Conservation (phyloP, 2,797 vertebrate species). For the Sebastiscus tertius region DNA sequence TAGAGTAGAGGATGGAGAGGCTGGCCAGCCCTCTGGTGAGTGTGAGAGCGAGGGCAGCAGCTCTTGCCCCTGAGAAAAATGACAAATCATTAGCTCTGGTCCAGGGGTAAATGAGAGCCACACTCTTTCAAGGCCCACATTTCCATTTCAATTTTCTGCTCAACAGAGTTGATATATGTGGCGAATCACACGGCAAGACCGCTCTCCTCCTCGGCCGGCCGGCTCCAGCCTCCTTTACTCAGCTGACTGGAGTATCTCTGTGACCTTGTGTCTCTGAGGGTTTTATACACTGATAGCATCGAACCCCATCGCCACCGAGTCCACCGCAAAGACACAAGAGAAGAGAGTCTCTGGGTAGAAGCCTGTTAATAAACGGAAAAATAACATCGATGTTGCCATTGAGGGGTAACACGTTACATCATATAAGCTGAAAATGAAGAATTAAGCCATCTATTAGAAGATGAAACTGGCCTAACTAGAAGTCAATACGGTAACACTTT, state of each 20-base stretch:
- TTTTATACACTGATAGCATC: constrained; percentile 1
- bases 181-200: constrained; percentile 74
- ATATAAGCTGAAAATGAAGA: background rate
- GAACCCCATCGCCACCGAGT: constrained; percentile 47
- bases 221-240: constrained; percentile 69
- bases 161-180: constrained; percentile 87
- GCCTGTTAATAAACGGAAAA: background rate
- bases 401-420: background rate
- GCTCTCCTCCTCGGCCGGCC: constrained; percentile 54
- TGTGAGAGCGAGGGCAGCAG: constrained; percentile 65
- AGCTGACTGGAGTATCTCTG: constrained; percentile 64
- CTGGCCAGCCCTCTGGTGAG: constrained; percentile 49
- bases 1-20: background rate
- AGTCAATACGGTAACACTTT: background rate
- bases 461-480: no score
- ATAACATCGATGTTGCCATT: background rate
- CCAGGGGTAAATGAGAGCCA: constrained; percentile 79
- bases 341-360: constrained; percentile 10
- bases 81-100: constrained; percentile 84
- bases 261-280: constrained; percentile 73
- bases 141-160: constrained; percentile 89
- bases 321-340: constrained; percentile 38
- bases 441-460: no score
- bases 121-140: constrained; percentile 85
- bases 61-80: constrained; percentile 82